Conservation (phyloP, 2,797 vertebrate genomes). For the Cephalopachus bancanus region DNA sequence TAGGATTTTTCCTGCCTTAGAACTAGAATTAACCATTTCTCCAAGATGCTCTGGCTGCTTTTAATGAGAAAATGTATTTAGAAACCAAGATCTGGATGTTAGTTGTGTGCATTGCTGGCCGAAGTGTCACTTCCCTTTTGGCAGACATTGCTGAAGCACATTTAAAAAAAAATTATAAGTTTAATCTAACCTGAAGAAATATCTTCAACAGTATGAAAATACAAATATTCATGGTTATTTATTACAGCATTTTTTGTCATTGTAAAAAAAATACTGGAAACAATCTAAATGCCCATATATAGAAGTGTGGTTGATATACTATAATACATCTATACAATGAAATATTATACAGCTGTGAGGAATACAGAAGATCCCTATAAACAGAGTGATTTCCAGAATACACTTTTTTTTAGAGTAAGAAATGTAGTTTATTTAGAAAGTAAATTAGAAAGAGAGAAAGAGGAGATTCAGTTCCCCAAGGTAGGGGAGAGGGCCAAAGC, state of each 20-base stretch:
- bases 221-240: constrained; percentile 11
- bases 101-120: neutral
- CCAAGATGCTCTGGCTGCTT: constrained; percentile 8
- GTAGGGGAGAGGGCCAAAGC: too few relatives aligned
- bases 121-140: neutral
- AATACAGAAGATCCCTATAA: constrained; percentile 40
- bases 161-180: constrained; percentile 26
- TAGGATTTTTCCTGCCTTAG: neutral
- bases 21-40: constrained; percentile 18
- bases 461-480: too few relatives aligned
- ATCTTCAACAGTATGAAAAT: neutral
- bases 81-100: constrained; percentile 45
- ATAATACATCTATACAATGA: neutral
- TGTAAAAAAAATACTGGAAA: constrained; percentile 24
- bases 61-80: constrained; percentile 3
- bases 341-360: neutral
- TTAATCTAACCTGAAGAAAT: constrained; percentile 23
- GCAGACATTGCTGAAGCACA: neutral
- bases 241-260: neutral
- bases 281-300: neutral
- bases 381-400: constrained; percentile 28
- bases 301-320: neutral
- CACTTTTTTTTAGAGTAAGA: too few relatives aligned
- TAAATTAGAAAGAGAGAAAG: too few relatives aligned
- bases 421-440: too few relatives aligned